A percentile compares a stretch with the other conserved stretches of the same genome.
Evolutionary conservation across 2,113 vertebrate genomes (phyloP).

Genomic region (Pseudorasbora parva): DNA sequence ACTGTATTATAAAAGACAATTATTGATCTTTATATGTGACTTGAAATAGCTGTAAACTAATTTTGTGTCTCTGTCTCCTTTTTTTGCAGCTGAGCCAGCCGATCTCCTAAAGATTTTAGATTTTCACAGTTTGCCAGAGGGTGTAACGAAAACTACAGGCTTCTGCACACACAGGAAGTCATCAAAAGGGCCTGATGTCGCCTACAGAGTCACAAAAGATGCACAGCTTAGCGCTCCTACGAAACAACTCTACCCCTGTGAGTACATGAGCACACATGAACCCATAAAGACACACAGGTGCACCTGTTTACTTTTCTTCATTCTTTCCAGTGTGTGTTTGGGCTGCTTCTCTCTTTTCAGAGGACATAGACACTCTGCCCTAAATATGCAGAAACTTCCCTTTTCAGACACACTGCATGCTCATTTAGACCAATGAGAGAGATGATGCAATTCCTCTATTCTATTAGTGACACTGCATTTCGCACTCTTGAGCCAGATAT

Average conservation of each 20-base stretch:
- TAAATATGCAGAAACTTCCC: not conserved
- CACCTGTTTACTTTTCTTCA: not conserved
- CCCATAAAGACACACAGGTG: not conserved
- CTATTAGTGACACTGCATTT: not conserved
- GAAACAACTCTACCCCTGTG: slow-evolving; percentile 90
- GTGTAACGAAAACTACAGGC: slow-evolving; percentile 89
- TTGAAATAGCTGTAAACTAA: not conserved
- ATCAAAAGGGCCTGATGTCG: slow-evolving; percentile 89
- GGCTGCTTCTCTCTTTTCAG: not conserved
- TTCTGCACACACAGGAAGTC: slow-evolving; percentile 88
- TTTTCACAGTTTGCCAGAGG: slow-evolving; percentile 94
- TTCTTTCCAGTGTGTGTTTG: slow-evolving; percentile 13
- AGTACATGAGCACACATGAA: slow-evolving; percentile 56
- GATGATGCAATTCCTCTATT: not conserved
- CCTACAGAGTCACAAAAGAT: slow-evolving; percentile 90
- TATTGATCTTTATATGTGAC: not conserved
- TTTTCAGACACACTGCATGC: slow-evolving; percentile 5
- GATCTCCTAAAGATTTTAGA: slow-evolving; percentile 98
- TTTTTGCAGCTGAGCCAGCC: slow-evolving; percentile 83
- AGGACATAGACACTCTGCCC: not conserved
- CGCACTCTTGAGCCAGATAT: not conserved
- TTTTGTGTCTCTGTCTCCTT: slow-evolving; percentile 34
- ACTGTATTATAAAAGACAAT: not conserved
- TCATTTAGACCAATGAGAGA: not conserved
- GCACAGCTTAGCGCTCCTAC: slow-evolving; percentile 95